Conservation (phyloP, 2,113 vertebrate genomes). For the Microtus pennsylvanicus region DNA sequence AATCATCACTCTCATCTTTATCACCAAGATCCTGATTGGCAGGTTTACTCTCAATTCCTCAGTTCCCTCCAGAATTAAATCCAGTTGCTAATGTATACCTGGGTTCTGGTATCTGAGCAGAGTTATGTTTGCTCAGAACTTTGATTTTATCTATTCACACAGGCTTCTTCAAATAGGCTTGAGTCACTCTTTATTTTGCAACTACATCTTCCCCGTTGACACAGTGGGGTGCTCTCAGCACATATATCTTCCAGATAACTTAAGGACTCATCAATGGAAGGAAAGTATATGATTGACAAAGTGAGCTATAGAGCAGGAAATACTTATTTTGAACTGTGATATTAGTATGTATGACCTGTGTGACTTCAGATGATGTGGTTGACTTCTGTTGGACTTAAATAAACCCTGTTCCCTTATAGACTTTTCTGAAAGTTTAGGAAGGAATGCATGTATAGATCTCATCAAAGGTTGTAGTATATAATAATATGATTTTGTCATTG, state of each 20-base stretch:
- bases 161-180: background rate
- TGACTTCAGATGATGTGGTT: background rate
- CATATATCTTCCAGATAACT: background rate
- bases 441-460: background rate
- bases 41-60: background rate
- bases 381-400: background rate
- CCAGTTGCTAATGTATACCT: background rate
- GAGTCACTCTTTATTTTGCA: background rate
- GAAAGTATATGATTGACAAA: rapidly evolving
- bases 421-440: background rate
- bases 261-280: background rate
- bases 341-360: background rate
- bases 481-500: background rate
- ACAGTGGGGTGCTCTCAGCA: background rate
- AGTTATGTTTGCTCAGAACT: background rate
- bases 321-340: background rate
- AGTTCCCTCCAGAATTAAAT: background rate
- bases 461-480: background rate
- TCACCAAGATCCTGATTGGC: background rate
- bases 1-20: background rate
- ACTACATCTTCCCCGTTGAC: background rate
- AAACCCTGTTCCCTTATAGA: background rate
- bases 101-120: background rate
- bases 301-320: background rate
- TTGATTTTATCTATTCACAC: background rate